These are phyloP conservation scores for Sphaeramia orbicularis DNA, from an alignment of 2,797 vertebrate genomes.

Conservation along the genomic window DNA sequence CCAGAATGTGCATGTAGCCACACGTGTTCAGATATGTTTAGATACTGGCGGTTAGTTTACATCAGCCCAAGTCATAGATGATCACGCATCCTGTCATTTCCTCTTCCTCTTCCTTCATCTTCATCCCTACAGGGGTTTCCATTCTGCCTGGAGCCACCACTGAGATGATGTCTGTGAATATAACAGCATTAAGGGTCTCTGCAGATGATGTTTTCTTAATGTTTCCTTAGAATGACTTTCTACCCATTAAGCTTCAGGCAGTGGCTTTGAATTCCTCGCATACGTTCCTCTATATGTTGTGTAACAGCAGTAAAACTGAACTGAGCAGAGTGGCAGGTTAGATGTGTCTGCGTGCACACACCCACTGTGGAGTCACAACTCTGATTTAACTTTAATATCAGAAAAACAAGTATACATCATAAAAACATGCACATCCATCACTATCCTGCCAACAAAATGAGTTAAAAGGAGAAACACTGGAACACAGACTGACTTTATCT, in stretches of 20 bases:
- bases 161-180: constrained; percentile 17
- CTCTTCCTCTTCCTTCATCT: constrained; percentile 20
- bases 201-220: constrained; percentile 13
- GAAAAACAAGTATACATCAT: no score
- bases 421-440: background rate
- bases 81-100: constrained; percentile 21
- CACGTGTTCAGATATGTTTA: no score
- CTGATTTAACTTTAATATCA: constrained; percentile 10
- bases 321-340: constrained; percentile 25
- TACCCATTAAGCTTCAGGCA: constrained; percentile 7
- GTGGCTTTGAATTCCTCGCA: constrained; percentile 35
- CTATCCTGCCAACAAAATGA: no score
- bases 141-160: constrained; percentile 29
- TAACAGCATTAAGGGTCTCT: constrained; percentile 21
- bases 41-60: no score
- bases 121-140: constrained; percentile 20
- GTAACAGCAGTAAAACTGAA: constrained; percentile 58
- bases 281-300: constrained; percentile 52
- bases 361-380: constrained; percentile 26
- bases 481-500: background rate
- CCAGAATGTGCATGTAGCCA: no score
- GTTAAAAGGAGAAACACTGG: no score
- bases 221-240: constrained; percentile 19
- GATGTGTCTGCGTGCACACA: constrained; percentile 34
- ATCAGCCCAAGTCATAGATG: background rate